phyloP scores from a whole-genome alignment of 2,888 invertebrate species.

The Tipula lateralis region DNA sequence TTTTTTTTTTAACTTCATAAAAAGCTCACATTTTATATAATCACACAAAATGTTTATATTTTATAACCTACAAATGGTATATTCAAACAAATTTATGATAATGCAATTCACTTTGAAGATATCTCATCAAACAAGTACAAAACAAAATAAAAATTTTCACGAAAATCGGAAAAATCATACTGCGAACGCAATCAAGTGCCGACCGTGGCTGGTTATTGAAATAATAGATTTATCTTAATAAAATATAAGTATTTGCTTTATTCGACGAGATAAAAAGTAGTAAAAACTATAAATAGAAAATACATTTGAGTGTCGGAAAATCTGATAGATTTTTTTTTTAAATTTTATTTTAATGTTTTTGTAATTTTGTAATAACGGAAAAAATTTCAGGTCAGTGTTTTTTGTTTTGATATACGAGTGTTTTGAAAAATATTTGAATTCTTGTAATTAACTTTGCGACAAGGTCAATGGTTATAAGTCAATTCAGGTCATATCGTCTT shows the following conservation, averaged over 20 bases:
- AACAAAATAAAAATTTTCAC: not conserved
- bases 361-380: not conserved
- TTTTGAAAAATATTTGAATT: not conserved
- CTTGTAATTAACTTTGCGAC: not conserved
- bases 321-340: not conserved
- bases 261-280: not conserved
- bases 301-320: not conserved
- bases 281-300: slow-evolving; percentile 1
- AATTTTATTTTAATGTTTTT: not conserved
- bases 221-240: slow-evolving; percentile 3
- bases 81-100: not conserved
- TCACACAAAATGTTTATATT: not conserved
- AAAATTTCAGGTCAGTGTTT: not conserved
- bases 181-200: not conserved
- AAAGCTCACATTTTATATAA: slow-evolving; percentile 1
- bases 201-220: not conserved
- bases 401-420: not conserved
- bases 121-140: not conserved
- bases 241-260: not conserved
- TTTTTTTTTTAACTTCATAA: not conserved
- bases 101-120: not conserved
- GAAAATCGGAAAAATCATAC: not conserved
- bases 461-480: not conserved
- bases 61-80: not conserved
- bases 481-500: not conserved